Base-by-base conservation (phyloP, 2,888 invertebrate species). In the Crossocerus cetratus region DNA sequence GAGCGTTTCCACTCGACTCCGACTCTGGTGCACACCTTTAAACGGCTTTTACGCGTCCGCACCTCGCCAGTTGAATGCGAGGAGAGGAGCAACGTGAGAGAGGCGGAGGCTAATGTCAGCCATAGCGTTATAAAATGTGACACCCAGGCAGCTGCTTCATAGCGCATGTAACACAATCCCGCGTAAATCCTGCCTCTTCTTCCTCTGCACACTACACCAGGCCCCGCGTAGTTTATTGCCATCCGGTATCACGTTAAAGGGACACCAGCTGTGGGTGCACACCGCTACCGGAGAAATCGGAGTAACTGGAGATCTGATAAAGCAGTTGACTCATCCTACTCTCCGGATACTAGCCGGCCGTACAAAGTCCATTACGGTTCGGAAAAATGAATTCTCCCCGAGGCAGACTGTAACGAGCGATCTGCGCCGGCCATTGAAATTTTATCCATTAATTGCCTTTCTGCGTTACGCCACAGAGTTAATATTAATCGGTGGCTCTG, bases 81-180 rank as follows among this genome's bases (percentile, higher is more conserved):
- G 77, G 65, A 57, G 14, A 45, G 32, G 8, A 57, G 59, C 68
- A 73, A 45, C 59, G 64, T 20, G 65, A 61, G 64, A 32, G 32
- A 59, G 55, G 21, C 68, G 63, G 65, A 21, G 57, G 72, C 78
- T 80, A 83, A 78, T 80, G 83, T 82, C 82, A 82, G 75, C 75
- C 75, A 77, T 76, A 78, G 72, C 80, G 78, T 82, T 83, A 79
- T 86, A 85, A 86, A 86, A 85, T 78, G 81, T 81, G 86, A 86
- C 84, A 84, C 84, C 32, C 81, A 73, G 79, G 71, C 86, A 84
- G 83, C 84, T 86, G 83, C 77, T 69, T 70, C 70, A 69, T 64
- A 68, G 68, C 66, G 49, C 49, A 21, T 71, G 86, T 85, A 86
- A 86, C 80, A 86, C 86, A 84, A 86, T 84, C 78, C 77, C 71